phyloP scores from a whole-genome alignment of 1,140 invertebrate species.

The Coboldia fuscipes region DNA sequence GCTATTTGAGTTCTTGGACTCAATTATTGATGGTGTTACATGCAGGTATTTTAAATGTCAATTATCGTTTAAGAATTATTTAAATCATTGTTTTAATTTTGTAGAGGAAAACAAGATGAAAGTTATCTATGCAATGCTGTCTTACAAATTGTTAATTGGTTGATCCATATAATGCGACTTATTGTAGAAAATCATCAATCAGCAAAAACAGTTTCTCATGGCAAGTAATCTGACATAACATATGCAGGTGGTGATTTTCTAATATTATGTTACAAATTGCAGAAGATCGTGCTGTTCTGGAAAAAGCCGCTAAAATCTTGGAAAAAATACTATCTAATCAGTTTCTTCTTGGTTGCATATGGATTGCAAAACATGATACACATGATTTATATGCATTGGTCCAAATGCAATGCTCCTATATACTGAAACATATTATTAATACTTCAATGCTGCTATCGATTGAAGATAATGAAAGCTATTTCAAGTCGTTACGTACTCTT shows the following conservation, averaged over 20 bases:
- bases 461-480: no score
- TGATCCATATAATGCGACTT: constrained; percentile 55
- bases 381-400: no score
- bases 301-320: constrained; percentile 44
- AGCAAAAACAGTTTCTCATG: no score
- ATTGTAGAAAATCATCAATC: constrained; percentile 28
- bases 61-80: background rate
- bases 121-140: constrained; percentile 49
- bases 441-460: no score
- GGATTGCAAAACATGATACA: constrained; percentile 55
- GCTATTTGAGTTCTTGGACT: constrained; percentile 65
- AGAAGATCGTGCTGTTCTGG: constrained; percentile 37
- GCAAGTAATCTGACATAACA: no score
- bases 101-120: constrained; percentile 61
- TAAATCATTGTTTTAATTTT: constrained; percentile 8
- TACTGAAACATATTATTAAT: no score
- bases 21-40: constrained; percentile 44
- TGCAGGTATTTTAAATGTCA: constrained; percentile 13
- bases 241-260: no score
- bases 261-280: constrained; percentile 9
- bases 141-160: constrained; percentile 55
- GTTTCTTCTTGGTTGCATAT: constrained; percentile 62
- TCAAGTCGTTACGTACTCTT: no score
- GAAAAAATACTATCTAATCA: constrained; percentile 47
- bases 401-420: no score